Evolutionary conservation across 2,113 vertebrate genomes (phyloP).

Genomic region (Chaetodon auriga): DNA sequence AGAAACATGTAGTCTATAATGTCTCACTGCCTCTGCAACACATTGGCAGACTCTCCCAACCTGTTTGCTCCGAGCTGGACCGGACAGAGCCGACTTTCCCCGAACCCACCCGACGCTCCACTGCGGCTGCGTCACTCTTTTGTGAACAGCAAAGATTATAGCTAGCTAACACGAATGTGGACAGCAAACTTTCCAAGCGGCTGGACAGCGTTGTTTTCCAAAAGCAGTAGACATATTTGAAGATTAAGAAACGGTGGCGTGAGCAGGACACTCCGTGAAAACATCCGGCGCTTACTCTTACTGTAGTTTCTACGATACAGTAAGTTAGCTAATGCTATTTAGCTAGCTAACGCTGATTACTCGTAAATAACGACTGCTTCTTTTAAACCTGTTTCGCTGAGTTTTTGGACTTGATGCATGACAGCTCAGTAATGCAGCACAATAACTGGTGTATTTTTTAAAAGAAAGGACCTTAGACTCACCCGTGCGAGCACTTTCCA

Average conservation of each 20-base stretch:
- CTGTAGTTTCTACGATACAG: slow-evolving; percentile 31
- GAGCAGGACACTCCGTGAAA: slow-evolving; percentile 5
- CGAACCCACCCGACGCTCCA: slow-evolving; percentile 56
- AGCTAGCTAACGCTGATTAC: slow-evolving; percentile 46
- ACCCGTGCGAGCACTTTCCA: slow-evolving; percentile 73
- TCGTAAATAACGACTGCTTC: slow-evolving; percentile 53
- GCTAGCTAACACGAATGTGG: slow-evolving; percentile 59
- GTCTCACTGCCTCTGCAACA: not conserved
- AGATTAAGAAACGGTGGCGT: not conserved
- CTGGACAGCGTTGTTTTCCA: not conserved
- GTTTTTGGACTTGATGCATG: slow-evolving; percentile 1
- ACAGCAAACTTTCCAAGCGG: slow-evolving; percentile 26
- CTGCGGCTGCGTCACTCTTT: slow-evolving; percentile 80
- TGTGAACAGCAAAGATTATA: slow-evolving; percentile 72
- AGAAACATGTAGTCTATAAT: too few relatives aligned
- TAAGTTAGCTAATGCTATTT: slow-evolving; percentile 60
- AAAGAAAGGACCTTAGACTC: slow-evolving; percentile 39
- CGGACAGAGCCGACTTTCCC: slow-evolving; percentile 66
- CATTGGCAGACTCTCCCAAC: slow-evolving; percentile 21
- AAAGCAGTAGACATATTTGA: not conserved
- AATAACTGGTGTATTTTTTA: not conserved
- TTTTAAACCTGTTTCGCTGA: slow-evolving; percentile 26
- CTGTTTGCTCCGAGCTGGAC: not conserved
- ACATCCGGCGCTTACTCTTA: slow-evolving; percentile 14
- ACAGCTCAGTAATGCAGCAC: not conserved